Base-by-base conservation (phyloP, 2,113 vertebrate species). In the Phaethon lepturus region DNA sequence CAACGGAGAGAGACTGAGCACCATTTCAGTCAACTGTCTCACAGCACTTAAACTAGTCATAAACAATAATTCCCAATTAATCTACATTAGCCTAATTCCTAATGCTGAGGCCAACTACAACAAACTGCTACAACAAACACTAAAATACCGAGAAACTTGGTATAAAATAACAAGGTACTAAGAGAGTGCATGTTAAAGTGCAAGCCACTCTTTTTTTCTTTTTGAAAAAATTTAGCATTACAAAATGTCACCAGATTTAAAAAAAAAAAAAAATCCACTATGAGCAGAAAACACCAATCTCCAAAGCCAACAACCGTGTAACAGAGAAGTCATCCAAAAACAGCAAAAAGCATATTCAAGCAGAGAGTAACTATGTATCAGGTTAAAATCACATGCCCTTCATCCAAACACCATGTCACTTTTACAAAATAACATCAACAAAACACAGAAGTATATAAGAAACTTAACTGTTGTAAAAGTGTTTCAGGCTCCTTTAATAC, bases 281-380 rank as follows among this genome's bases (percentile, higher is more conserved):
- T 24, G 12, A 87, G 7, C 64, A 84, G 77, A 72, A 83, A 85
- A 31, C 20, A 72, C 7, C 10, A 25, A 6, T 55, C 38, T 72
- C 28, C 31, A 55, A 60, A 74, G 44, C 44, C 80, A 87, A 78
- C 44, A 74, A 55, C 44, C 38, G 28, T 75, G 52, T 64, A 44
- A 91, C 35, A 78, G 50, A 73, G 26, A 60, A 90, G 83, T 72
- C 78, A 95, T 60, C 83, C 93, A 95, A 94, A 94, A 85, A 1
- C 66, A 92, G 76, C 67, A 83, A 50, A 76, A 74, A 74, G 8
- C 7, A 25, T 19, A 59, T 28, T 62, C 7, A 62, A 49, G 7
- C 40, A 84, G 29, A 94, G 64, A 47, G 16, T 33, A 75, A 63
- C 17, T 49, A 26, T 20, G 26, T 45, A 42, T 28, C 80, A 82